Base-by-base conservation (phyloP, 1,140 invertebrate species). In the Saccostrea cuccullata region DNA sequence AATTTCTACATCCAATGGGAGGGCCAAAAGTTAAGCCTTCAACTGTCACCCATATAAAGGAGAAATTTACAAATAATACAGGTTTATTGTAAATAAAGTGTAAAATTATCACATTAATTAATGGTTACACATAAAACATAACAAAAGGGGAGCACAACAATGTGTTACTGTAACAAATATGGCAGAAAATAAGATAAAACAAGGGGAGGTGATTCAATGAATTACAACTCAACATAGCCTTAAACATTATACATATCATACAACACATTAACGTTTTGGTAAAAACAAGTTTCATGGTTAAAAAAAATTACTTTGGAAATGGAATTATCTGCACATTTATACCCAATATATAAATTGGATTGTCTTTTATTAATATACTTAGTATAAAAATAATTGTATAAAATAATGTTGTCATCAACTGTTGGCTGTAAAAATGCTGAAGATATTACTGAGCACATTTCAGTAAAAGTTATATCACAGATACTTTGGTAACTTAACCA, bases 61-160 rank as follows among this genome's bases (percentile, higher is more conserved):
- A 36, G 30, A 36, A 36, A 36, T 1, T 36, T 36, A 36, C 30
- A 36, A 36, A 60, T 60, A 60, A 17, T 58, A 17, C 58, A 60
- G 4, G 20, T 73, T 73, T 73, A 73, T 73, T 73, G n/a, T 73
- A 73, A 23, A 73, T 73, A 26, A 58, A 60, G 67, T 73, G 67
- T 73, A 73, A 73, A 23, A 73, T 13, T 73, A 26, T 12, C 23
- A 73, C 67, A 73, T 73, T 73, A 73, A 73, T 73, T 73, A 73
- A 26, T 23, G 26, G 23, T 23, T 13, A 73, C 13, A 17, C 13
- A 23, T 23, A 73, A 73, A 73, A 73, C 67, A 73, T 30, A 73
- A 73, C 67, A 26, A 60, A 23, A 23, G 26, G 23, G 23, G 26
- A 26, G 23, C 67, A 26, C 67, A 73, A 73, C n/a, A 60, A 73